A percentile compares a stretch with the other conserved stretches of the same genome.
Conservation (phyloP, 2,797 vertebrate species). For the Pipistrellus nathusii region DNA sequence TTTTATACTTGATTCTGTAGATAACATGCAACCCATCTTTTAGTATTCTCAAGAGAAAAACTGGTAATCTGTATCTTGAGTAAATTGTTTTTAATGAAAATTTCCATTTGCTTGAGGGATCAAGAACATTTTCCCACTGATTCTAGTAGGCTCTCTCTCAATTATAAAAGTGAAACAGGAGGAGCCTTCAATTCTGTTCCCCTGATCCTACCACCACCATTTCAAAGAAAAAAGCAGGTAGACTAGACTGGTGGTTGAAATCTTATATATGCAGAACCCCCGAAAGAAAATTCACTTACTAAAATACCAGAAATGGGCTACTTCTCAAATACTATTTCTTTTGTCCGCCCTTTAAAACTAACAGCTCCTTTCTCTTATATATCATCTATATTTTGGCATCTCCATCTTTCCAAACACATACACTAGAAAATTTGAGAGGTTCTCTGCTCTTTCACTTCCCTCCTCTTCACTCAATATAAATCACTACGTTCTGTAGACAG, state of each 20-base stretch:
- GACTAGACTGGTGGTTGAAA: neutral
- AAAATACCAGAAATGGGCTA: neutral
- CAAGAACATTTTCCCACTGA: neutral
- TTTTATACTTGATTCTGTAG: neutral
- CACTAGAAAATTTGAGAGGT: neutral
- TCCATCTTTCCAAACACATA: neutral
- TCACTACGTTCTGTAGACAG: neutral
- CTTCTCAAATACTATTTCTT: conserved; percentile 31
- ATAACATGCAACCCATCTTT: neutral
- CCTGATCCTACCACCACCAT: neutral
- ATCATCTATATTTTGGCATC: neutral
- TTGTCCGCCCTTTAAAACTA: neutral
- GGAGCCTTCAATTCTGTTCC: neutral
- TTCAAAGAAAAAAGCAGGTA: neutral
- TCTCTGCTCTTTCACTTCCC: neutral
- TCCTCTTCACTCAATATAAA: neutral
- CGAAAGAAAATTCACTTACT: neutral
- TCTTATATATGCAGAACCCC: neutral
- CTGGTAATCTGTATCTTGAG: neutral
- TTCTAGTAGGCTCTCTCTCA: neutral
- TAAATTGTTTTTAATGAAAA: conserved; percentile 27
- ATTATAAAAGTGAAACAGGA: neutral
- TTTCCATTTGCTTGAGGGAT: neutral
- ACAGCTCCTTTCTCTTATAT: neutral
- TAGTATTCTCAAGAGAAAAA: conserved; percentile 43